These are phyloP conservation scores for Hephaestus fuliginosus DNA, from an alignment of 2,797 vertebrate species.

Conservation along the genomic window DNA sequence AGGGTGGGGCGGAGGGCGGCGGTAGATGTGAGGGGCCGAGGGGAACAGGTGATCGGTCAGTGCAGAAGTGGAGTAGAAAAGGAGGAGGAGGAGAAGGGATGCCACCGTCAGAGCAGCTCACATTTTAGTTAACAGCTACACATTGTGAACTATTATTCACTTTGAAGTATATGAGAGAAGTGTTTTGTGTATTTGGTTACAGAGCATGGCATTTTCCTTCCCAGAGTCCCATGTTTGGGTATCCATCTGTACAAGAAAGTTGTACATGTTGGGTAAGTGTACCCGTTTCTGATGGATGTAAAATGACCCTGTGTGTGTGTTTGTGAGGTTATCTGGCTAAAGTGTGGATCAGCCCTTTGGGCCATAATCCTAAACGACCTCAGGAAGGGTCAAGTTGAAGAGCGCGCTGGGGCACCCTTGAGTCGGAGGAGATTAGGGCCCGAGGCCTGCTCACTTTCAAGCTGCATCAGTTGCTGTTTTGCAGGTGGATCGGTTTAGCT, in stretches of 20 bases:
- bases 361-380: constrained; percentile 44
- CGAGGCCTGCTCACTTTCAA: constrained; percentile 37
- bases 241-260: too few species aligned
- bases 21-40: constrained; percentile 16
- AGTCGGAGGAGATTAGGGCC: constrained; percentile 27
- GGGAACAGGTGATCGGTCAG: constrained; percentile 72
- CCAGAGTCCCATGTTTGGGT: neutral
- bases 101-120: constrained; percentile 21
- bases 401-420: neutral
- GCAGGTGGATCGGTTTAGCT: constrained; percentile 17
- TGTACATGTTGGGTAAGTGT: neutral
- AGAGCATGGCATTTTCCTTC: neutral
- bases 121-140: neutral
- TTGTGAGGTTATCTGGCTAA: constrained; percentile 20
- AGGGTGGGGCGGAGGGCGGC: constrained; percentile 20
- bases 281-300: neutral
- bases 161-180: neutral
- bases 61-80: constrained; percentile 45
- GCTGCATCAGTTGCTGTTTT: constrained; percentile 23
- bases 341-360: constrained; percentile 33
- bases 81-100: constrained; percentile 24
- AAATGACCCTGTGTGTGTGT: constrained; percentile 12
- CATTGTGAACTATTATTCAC: neutral
- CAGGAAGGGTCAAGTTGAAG: constrained; percentile 64
- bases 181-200: neutral